phyloP scores from a whole-genome alignment of 1,140 invertebrate species.

The Drosophila melanogaster region Release_6_plus_ISO1_MT NC_004354.4:2672001-2672500 shows the following conservation, averaged over 20 bases:
- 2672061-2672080: conserved; percentile 95
- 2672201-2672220: conserved; percentile 6
- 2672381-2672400: too few relatives aligned
- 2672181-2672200: neutral
- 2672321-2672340: too few relatives aligned
- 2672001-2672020: neutral
- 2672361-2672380: too few relatives aligned
- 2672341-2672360: too few relatives aligned
- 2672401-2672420: too few relatives aligned
- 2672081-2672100: conserved; percentile 93
- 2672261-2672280: too few relatives aligned
- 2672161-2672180: neutral
- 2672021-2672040: conserved; percentile 52
- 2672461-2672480: neutral
- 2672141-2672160: conserved; percentile 12
- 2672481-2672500: neutral
- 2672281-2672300: too few relatives aligned
- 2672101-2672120: conserved; percentile 94
- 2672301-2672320: too few relatives aligned
- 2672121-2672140: conserved; percentile 90
- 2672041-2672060: conserved; percentile 84
- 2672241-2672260: neutral
- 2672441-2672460: neutral
- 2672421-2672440: too few relatives aligned
- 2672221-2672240: conserved; percentile 7